Conservation (phyloP, 2,797 vertebrate species). For the Pseudopleuronectes americanus region DNA sequence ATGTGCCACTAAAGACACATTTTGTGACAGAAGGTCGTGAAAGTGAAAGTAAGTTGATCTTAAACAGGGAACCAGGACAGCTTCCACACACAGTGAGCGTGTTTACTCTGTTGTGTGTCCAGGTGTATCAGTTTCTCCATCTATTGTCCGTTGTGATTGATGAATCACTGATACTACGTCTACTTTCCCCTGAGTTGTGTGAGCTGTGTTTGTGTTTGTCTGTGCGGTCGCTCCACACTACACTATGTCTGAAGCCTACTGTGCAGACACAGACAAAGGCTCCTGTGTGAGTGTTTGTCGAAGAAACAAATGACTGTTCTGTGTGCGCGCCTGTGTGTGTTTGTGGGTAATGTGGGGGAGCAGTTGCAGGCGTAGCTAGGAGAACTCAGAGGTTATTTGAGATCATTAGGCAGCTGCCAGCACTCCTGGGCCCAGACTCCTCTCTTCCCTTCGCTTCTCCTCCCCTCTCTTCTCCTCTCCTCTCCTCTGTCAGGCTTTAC, state of each 20-base stretch:
- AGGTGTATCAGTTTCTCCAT: constrained; percentile 47
- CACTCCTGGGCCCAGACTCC: constrained; percentile 65
- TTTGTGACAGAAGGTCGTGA: constrained; percentile 23
- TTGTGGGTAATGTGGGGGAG: constrained; percentile 70
- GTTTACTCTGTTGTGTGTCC: constrained; percentile 9
- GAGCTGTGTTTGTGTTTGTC: constrained; percentile 52
- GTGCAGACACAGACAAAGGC: constrained; percentile 76
- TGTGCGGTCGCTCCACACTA: constrained; percentile 55
- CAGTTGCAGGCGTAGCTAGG: constrained; percentile 78
- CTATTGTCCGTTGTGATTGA: constrained; percentile 47
- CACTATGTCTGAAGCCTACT: constrained; percentile 62
- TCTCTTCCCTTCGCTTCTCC: constrained; percentile 27
- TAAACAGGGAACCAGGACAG: constrained; percentile 5
- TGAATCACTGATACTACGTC: constrained; percentile 40
- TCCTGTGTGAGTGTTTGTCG: constrained; percentile 77
- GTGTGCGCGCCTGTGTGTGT: constrained; percentile 48
- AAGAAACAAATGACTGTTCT: constrained; percentile 78
- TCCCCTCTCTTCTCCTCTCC: not conserved
- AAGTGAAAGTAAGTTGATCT: constrained; percentile 1
- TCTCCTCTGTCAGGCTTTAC: constrained; percentile 58
- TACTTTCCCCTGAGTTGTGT: constrained; percentile 38
- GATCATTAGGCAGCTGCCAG: constrained; percentile 84
- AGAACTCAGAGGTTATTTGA: constrained; percentile 83
- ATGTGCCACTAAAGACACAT: constrained; percentile 14
- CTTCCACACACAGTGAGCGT: not conserved